phyloP scores from a whole-genome alignment of 2,113 vertebrate genomes.

The Aegithalos caudatus region DNA sequence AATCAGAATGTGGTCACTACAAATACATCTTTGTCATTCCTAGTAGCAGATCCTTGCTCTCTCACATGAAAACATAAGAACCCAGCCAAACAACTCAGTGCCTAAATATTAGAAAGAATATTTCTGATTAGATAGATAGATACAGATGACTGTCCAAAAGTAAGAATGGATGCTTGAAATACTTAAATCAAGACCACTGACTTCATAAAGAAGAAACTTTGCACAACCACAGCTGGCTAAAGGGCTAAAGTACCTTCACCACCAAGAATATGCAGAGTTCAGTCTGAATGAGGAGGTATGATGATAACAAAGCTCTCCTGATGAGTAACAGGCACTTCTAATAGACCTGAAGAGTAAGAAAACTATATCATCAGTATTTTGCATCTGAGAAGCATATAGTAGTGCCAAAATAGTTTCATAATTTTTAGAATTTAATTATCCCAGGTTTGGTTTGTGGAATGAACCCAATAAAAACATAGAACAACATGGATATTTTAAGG shows the following conservation, averaged over 20 bases:
- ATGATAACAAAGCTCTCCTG: neutral
- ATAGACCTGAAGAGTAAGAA: neutral
- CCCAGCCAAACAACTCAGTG: neutral
- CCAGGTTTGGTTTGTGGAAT: neutral
- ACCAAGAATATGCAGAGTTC: neutral
- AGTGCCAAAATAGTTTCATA: neutral
- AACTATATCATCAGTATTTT: neutral
- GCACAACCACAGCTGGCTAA: neutral
- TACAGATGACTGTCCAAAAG: neutral
- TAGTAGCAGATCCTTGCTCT: neutral
- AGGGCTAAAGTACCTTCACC: neutral
- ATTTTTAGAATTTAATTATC: conserved; percentile 7
- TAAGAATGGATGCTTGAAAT: neutral
- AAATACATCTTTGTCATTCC: neutral
- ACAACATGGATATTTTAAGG: neutral
- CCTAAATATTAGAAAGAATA: neutral
- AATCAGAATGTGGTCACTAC: neutral
- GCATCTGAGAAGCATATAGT: neutral
- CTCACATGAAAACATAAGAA: neutral
- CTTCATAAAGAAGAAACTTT: neutral
- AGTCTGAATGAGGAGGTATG: neutral
- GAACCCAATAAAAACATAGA: neutral
- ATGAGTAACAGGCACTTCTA: neutral
- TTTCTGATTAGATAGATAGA: neutral
- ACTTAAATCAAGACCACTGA: neutral